These are phyloP conservation scores for Saxidomus purpurata DNA, from an alignment of 1,140 invertebrate genomes.

Conservation along the genomic window DNA sequence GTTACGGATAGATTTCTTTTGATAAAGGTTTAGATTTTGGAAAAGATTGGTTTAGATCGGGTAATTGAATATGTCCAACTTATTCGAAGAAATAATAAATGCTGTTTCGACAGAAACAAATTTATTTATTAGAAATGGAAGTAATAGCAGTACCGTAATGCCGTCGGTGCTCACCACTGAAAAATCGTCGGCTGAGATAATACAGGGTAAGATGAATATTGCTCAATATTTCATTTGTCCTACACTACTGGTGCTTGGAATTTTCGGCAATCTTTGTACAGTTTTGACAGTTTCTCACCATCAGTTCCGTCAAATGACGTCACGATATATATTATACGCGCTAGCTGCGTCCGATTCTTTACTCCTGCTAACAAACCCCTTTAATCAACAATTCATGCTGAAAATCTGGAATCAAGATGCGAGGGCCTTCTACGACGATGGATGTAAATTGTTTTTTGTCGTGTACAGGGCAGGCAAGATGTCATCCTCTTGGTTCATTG, in stretches of 20 bases:
- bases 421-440: constrained; percentile 56
- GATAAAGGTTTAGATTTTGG: too few relatives aligned
- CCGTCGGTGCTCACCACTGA: too few relatives aligned
- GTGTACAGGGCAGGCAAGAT: constrained; percentile 72
- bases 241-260: neutral
- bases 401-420: constrained; percentile 66
- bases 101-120: too few relatives aligned
- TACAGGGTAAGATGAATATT: neutral
- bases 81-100: too few relatives aligned
- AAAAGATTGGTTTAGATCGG: too few relatives aligned
- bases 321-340: constrained; percentile 13
- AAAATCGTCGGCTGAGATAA: neutral
- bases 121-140: too few relatives aligned
- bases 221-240: neutral
- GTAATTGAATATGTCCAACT: too few relatives aligned
- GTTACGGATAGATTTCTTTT: too few relatives aligned
- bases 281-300: neutral
- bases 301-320: too few relatives aligned
- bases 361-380: neutral
- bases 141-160: too few relatives aligned
- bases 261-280: constrained; percentile 3
- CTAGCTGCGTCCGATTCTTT: constrained; percentile 21
- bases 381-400: constrained; percentile 32
- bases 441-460: constrained; percentile 74
- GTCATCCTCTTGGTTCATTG: constrained; percentile 78